Evolutionary conservation across 2,888 invertebrate species (phyloP), one percentile per base, ranked within the genome.

Genomic region (Beris morrisii): DNA sequence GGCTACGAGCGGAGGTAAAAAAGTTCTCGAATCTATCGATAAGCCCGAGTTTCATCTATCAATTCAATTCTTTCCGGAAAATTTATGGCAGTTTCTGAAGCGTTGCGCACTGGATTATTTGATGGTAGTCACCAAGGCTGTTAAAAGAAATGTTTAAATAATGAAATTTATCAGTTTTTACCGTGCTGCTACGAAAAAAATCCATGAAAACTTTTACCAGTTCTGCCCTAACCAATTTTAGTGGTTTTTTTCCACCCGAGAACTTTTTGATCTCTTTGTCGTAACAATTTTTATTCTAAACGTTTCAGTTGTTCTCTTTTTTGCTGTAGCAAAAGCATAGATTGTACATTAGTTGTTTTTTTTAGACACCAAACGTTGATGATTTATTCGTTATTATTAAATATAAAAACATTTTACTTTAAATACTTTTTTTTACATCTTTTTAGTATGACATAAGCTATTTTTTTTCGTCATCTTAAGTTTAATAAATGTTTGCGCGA

Each of bases 341-440:
- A 45, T 45, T 58, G 57, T 58, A 58, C 28, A 58, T 58, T 58
- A 58, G 45, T 22, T 44, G 5, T 11, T 43, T 28, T 43, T 13
- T 7, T 7, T 38, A 38, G 38, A 38, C 13, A 44, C 44, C n/a
- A 56, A 56, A 56, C 22, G 56, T 44, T 56, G n/a, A 55, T 58
- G 22, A 58, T 58, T 46, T 53, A 22, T 56, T n/a, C 38, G 15
- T 32, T 38, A 38, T 38, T 13, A 38, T 56, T 48, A 15, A 48
- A 15, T 48, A 11, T 48, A 50, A n/a, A 50, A 15, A 50, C 50
- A 22, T 50, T 28, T 15, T 50, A 5, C 15, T n/a, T 50, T 15
- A 50, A 22, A 50, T 13, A 9, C 9, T 28, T 48, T 52, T 52
- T 52, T 6, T 22, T 15, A 9, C 3, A 22, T 9, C 11, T 38